Evolutionary conservation across 2,888 invertebrate genomes (phyloP).

Genomic region (Linnaemya vulpina): DNA sequence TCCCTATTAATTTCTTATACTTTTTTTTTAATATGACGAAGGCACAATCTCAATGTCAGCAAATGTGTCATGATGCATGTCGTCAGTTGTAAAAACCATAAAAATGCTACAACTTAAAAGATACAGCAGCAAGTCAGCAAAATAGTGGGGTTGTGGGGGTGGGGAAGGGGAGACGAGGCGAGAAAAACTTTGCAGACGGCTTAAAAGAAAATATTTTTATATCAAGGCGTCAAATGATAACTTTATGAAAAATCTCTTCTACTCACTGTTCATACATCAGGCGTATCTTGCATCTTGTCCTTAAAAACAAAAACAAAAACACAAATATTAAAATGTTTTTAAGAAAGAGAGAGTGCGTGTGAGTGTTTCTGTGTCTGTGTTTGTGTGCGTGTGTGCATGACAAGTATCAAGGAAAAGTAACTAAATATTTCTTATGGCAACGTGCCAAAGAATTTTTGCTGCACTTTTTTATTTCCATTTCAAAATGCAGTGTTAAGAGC

Average conservation of each 20-base stretch:
- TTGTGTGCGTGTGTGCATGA: constrained; percentile 11
- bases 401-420: constrained; percentile 52
- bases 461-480: neutral
- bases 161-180: no score
- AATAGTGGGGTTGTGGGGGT: no score
- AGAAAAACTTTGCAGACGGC: constrained; percentile 65
- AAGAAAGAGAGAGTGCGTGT: neutral
- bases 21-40: constrained; percentile 40
- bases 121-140: constrained; percentile 23
- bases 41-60: constrained; percentile 63
- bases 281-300: constrained; percentile 16
- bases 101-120: constrained; percentile 19
- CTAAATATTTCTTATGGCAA: constrained; percentile 56
- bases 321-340: constrained; percentile 8
- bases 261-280: constrained; percentile 13
- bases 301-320: neutral
- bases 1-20: constrained; percentile 1
- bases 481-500: constrained; percentile 10
- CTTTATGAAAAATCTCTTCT: constrained; percentile 41
- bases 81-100: constrained; percentile 2
- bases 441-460: constrained; percentile 49
- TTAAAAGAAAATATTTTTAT: constrained; percentile 47
- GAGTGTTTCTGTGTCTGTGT: neutral
- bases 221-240: constrained; percentile 57
- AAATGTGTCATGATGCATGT: constrained; percentile 66